Percentiles rank a stretch among this genome's conserved stretches.
phyloP scores from a whole-genome alignment of 2,113 vertebrate species.

The Haplotaxodon microlepis region DNA sequence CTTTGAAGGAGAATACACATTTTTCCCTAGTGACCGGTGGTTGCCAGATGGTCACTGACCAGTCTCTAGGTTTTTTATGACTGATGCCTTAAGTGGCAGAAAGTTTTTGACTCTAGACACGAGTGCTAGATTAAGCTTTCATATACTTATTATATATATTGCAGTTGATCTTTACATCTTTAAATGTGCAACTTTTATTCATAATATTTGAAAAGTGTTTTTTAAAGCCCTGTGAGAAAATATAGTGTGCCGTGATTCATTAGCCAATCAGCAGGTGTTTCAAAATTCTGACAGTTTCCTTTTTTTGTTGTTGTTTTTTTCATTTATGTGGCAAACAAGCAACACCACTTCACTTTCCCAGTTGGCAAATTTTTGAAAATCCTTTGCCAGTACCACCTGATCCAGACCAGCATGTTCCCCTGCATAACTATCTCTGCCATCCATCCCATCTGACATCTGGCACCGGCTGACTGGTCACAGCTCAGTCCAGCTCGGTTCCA shows the following conservation, averaged over 20 bases:
- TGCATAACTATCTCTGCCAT: slow-evolving; percentile 57
- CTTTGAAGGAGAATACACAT: background rate
- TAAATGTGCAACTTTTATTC: background rate
- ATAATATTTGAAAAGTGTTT: background rate
- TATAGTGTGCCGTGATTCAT: background rate
- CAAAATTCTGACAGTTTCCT: background rate
- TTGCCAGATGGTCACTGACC: background rate
- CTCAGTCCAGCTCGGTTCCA: slow-evolving; percentile 42
- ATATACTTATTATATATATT: background rate
- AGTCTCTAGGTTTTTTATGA: background rate
- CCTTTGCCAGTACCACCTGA: slow-evolving; percentile 34
- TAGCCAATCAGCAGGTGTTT: background rate
- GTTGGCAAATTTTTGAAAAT: slow-evolving; percentile 24
- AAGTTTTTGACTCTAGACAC: background rate
- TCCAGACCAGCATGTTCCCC: slow-evolving; percentile 25
- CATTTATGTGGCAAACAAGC: slow-evolving; percentile 13
- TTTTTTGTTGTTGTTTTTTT: background rate
- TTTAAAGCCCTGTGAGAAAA: background rate
- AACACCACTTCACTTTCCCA: slow-evolving; percentile 5
- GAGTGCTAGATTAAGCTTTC: background rate
- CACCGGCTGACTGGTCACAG: slow-evolving; percentile 58
- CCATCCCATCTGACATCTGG: slow-evolving; percentile 63
- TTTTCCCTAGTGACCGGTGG: background rate
- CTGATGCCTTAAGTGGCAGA: background rate
- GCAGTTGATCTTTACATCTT: background rate